These are phyloP conservation scores for Trochalopteron elliotii DNA, from an alignment of 2,113 vertebrate species.

Conservation along the genomic window DNA sequence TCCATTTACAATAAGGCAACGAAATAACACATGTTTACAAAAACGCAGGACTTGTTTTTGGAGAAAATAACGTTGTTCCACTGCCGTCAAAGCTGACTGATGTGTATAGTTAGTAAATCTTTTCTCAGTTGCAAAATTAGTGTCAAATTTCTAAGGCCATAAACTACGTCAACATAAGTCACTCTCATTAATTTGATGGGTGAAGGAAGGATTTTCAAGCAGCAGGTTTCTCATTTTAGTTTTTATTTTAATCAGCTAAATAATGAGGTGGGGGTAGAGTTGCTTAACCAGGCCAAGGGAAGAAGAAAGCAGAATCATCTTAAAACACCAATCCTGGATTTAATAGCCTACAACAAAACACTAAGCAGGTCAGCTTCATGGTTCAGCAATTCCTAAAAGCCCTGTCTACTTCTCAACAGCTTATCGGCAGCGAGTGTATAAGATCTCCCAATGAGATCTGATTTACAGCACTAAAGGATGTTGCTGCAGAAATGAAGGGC, in stretches of 20 bases:
- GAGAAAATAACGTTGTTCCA: conserved; percentile 36
- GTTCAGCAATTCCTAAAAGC: conserved; percentile 82
- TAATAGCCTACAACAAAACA: conserved; percentile 83
- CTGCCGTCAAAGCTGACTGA: conserved; percentile 30
- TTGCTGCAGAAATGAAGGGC: conserved; percentile 60
- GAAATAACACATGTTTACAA: conserved; percentile 61
- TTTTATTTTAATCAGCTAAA: conserved; percentile 71
- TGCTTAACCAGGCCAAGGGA: conserved; percentile 70
- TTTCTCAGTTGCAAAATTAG: conserved; percentile 69
- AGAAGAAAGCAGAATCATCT: conserved; percentile 74
- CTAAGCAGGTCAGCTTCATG: conserved; percentile 80
- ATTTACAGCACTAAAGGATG: conserved; percentile 72
- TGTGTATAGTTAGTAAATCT: conserved; percentile 62
- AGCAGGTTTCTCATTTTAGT: conserved; percentile 54
- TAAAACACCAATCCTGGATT: conserved; percentile 75
- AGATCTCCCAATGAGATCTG: conserved; percentile 74
- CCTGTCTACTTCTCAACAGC: conserved; percentile 75
- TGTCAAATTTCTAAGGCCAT: conserved; percentile 57
- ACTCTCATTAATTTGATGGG: conserved; percentile 68
- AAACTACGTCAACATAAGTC: conserved; percentile 54
- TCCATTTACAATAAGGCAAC: conserved; percentile 48
- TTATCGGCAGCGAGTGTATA: conserved; percentile 68
- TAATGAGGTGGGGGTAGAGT: conserved; percentile 66
- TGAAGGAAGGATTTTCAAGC: conserved; percentile 62
- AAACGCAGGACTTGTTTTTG: conserved; percentile 54